A percentile compares a stretch with the other conserved stretches of the same genome.
Conservation (phyloP, 2,888 invertebrate genomes). For the Cyclophora punctaria region DNA sequence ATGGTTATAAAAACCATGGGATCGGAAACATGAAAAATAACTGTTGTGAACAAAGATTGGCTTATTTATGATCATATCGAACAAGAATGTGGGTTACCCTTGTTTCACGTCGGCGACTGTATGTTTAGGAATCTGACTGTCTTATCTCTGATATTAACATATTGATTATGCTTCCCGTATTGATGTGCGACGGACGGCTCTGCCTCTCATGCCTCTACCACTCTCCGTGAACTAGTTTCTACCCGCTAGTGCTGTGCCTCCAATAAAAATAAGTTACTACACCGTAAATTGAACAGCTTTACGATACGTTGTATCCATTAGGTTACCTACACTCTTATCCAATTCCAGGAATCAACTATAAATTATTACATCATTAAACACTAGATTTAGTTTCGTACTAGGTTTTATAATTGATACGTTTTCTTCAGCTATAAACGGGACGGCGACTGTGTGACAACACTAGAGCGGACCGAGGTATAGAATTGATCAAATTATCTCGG, state of each 20-base stretch:
- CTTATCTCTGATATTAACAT: slow-evolving; percentile 70
- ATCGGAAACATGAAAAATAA: not conserved
- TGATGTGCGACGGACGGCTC: slow-evolving; percentile 54
- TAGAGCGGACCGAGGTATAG: slow-evolving; percentile 34
- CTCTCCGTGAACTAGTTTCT: slow-evolving; percentile 39
- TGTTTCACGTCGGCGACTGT: slow-evolving; percentile 52
- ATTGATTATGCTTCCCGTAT: slow-evolving; percentile 66
- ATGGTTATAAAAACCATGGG: not conserved
- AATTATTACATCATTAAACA: slow-evolving; percentile 42
- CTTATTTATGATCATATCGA: slow-evolving; percentile 59
- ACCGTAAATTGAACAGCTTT: slow-evolving; percentile 43
- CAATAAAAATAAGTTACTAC: slow-evolving; percentile 47
- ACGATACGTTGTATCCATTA: slow-evolving; percentile 39
- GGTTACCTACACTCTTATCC: slow-evolving; percentile 23
- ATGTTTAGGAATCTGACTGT: slow-evolving; percentile 57
- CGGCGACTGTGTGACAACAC: slow-evolving; percentile 22
- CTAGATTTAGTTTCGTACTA: slow-evolving; percentile 17
- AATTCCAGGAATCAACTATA: slow-evolving; percentile 36
- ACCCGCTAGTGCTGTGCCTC: slow-evolving; percentile 38
- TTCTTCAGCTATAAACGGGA: slow-evolving; percentile 9
- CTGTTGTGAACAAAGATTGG: slow-evolving; percentile 22
- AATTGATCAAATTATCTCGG: slow-evolving; percentile 61
- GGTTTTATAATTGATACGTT: slow-evolving; percentile 26
- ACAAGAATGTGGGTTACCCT: slow-evolving; percentile 54
- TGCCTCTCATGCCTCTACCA: slow-evolving; percentile 21